Conservation (phyloP, 2,888 invertebrate species). For the Autographa gamma region DNA sequence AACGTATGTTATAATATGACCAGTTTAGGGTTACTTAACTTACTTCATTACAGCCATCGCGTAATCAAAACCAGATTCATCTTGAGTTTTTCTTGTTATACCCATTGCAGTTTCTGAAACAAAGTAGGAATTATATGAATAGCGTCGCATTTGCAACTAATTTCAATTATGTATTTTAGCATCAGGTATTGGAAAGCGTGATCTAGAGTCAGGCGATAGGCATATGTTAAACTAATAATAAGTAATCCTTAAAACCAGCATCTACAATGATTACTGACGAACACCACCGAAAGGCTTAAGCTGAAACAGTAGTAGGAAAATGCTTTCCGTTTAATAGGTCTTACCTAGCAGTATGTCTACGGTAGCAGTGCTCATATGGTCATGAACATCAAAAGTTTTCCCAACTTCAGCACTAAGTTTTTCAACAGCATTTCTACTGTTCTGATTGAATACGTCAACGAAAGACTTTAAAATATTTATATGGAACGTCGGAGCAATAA, state of each 20-base stretch:
- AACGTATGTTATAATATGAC: too few relatives aligned
- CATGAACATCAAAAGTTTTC: slow-evolving; percentile 92
- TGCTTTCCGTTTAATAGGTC: slow-evolving; percentile 37
- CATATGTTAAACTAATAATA: too few relatives aligned
- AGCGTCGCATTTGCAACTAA: too few relatives aligned
- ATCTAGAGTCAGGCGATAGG: too few relatives aligned
- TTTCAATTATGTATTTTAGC: too few relatives aligned
- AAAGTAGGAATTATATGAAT: not conserved
- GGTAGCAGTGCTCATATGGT: slow-evolving; percentile 93
- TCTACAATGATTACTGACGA: too few relatives aligned
- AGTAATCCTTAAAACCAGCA: too few relatives aligned
- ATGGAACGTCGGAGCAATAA: slow-evolving; percentile 95
- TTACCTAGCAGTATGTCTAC: slow-evolving; percentile 92
- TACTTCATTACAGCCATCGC: slow-evolving; percentile 95
- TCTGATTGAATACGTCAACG: slow-evolving; percentile 92
- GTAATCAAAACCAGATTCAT: slow-evolving; percentile 92
- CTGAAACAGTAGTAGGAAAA: not conserved
- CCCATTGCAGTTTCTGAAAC: slow-evolving; percentile 94
- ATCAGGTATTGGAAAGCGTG: too few relatives aligned
- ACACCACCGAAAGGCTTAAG: too few relatives aligned
- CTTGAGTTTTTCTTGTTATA: slow-evolving; percentile 92
- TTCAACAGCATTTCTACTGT: slow-evolving; percentile 91
- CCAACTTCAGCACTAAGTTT: slow-evolving; percentile 90
- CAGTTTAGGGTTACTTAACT: slow-evolving; percentile 46
- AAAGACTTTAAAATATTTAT: slow-evolving; percentile 94